Base-by-base conservation (phyloP, 2,113 vertebrate genomes). In the Trachemys scripta region DNA sequence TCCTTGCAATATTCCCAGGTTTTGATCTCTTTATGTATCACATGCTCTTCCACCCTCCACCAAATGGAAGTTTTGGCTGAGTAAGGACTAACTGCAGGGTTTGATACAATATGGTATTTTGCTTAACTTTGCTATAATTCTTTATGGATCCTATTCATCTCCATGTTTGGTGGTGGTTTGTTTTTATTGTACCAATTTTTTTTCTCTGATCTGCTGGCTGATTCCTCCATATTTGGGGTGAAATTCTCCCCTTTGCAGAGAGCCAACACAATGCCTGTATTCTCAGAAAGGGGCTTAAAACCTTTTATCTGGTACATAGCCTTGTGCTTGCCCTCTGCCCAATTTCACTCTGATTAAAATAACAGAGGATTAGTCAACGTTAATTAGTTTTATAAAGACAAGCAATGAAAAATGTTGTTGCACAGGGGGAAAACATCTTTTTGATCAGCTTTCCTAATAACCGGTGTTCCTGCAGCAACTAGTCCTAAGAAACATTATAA, bases 391-490 rank as follows among this genome's bases (percentile, higher is more conserved):
- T 45, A 45, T 45, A 45, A 45, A 45, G 45, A 6, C 45, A 45
- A 45, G 45, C 6, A 45, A 45, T 6, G 45, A 85, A 92, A 91
- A 89, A 88, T 38, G 54, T 12, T 79, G 38, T 42, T 24, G 82
- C 83, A 54, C 57, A 82, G 54, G 11, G 84, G 5, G 42, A 50
- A 84, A 91, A 69, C 94, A 81, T 24, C 92, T 90, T 65, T 50
- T 80, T 93, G 53, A 91, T 0, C 92, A 87, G 49, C 6, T 94
- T 29, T 89, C 89, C 45, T 57, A 93, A 27, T 12, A 93, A 9
- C 45, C 94, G 14, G 8, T 85, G 51, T 87, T 94, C 92, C 85
- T 94, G 56, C 49, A 85, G n/a, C 14, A 92, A 62, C 8, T 82
- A 38, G 2, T 42, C 85, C 84, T 42, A 13, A 84, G 75, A 86